phyloP scores from a whole-genome alignment of 2,113 vertebrate species.

The Zosterops borbonicus region DNA sequence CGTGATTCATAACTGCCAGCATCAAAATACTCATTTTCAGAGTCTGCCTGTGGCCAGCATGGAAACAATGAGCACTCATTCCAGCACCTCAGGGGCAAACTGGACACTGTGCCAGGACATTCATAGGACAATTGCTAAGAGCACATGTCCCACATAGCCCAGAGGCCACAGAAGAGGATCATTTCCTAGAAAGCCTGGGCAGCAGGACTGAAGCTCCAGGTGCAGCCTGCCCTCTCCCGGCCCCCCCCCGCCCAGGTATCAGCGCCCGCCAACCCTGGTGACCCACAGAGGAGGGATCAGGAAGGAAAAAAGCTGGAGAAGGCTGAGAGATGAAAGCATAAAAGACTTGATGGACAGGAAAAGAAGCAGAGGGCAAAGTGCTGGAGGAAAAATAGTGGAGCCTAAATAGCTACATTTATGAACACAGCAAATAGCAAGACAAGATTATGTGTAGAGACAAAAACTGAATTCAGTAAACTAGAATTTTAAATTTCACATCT shows the following conservation, averaged over 20 bases:
- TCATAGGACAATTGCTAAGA: not conserved
- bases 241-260: not conserved
- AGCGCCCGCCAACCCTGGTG: fast-evolving
- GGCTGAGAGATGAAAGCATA: not conserved
- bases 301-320: not conserved
- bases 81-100: fast-evolving
- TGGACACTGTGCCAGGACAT: fast-evolving
- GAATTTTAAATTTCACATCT: not conserved
- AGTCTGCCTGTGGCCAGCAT: fast-evolving
- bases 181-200: not conserved
- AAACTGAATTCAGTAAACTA: not conserved
- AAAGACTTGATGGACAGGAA: not conserved
- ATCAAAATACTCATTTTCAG: not conserved
- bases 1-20: not conserved
- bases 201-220: not conserved
- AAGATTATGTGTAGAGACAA: fast-evolving
- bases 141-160: fast-evolving
- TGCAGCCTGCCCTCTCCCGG: conserved; percentile 60
- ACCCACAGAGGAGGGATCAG: not conserved
- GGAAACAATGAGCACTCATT: not conserved
- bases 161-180: not conserved
- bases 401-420: not conserved
- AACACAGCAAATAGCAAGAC: not conserved
- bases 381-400: fast-evolving
- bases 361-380: not conserved